Base-by-base conservation (phyloP, 2,888 invertebrate genomes). In the Sacculina carcini region DNA sequence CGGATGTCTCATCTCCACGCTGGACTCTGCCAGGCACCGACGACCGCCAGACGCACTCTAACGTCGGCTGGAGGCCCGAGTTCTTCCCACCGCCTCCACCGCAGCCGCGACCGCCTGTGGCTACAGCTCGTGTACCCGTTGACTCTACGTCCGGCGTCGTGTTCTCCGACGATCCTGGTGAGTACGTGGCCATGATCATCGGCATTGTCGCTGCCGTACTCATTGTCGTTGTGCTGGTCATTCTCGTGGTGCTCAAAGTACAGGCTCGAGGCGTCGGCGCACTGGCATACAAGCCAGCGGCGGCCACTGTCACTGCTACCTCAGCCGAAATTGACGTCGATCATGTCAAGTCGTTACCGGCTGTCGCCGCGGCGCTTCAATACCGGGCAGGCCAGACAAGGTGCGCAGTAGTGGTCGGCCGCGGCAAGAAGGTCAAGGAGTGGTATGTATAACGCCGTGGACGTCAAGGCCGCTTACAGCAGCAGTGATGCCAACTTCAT, bases 371-470 rank as follows among this genome's bases (percentile, higher is more conserved):
- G n/a, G n/a, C n/a, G n/a, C n/a, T n/a, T n/a, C n/a, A n/a, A n/a
- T n/a, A n/a, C n/a, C n/a, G n/a, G n/a, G n/a, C n/a, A n/a, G n/a
- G n/a, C n/a, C n/a, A n/a, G n/a, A n/a, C n/a, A n/a, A n/a, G n/a
- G n/a, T n/a, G n/a, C n/a, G n/a, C n/a, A n/a, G n/a, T n/a, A n/a
- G n/a, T n/a, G n/a, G n/a, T n/a, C n/a, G n/a, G n/a, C n/a, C n/a
- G n/a, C n/a, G n/a, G 76, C 56, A 84, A 85, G 73, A 85, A 86
- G 65, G 83, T 89, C 64, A 89, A 89, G 71, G 89, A 89, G 73
- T 89, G 89, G 89, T 89, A 89, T 67, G 89, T 89, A 67, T 87
- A 79, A n/a, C n/a, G n/a, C n/a, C n/a, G n/a, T n/a, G n/a, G n/a
- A n/a, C n/a, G n/a, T n/a, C n/a, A n/a, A n/a, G n/a, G n/a, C n/a